Base-by-base conservation (phyloP, 1,140 invertebrate genomes). In the Anagrus nilaparvatae region DNA sequence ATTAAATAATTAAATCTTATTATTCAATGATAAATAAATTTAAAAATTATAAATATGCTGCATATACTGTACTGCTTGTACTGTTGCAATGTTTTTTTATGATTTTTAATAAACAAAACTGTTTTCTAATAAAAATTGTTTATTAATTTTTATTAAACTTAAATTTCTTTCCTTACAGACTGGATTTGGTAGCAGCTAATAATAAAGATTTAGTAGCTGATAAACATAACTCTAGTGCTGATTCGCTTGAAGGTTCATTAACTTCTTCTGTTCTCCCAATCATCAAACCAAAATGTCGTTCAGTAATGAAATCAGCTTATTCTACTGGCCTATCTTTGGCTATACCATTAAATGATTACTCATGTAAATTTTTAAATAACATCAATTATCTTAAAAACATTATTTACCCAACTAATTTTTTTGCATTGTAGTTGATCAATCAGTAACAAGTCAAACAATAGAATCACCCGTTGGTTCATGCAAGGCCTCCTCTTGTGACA, bases 251-350 rank as follows among this genome's bases (percentile, higher is more conserved):
- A 41, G 63, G 62, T 9, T 57, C 60, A 19, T 46, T 45, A 29
- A 52, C 25, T 14, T 43, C 49, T 9, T 52, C 59, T 25, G 40
- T 63, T 44, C 47, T 58, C 27, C 52, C 55, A 10, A 38, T 55
- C 2, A 47, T 44, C 4, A 73, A 70, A 51, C 68, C 71, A 31
- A 69, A 71, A 39, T 73, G 76, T 24, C 62, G 78, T 44, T 74
- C 77, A 28, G 83, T 91, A 29, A 85, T 87, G 30, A 91, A 91
- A 60, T 89, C 88, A 39, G 87, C 88, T 12, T 94, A 90, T 14
- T 88, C 90, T 0, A 85, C 87, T 45, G 90, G 89, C n/a, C 69
- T 97, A 4, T 92, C 90, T 0, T 69, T 96, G 7, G 87, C 94
- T 54, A 93, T 94, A 56, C 87, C 89, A 46, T 71, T 81, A 60